Conservation (phyloP, 2,113 vertebrate species). For the Speoplatyrhinus poulsoni region DNA sequence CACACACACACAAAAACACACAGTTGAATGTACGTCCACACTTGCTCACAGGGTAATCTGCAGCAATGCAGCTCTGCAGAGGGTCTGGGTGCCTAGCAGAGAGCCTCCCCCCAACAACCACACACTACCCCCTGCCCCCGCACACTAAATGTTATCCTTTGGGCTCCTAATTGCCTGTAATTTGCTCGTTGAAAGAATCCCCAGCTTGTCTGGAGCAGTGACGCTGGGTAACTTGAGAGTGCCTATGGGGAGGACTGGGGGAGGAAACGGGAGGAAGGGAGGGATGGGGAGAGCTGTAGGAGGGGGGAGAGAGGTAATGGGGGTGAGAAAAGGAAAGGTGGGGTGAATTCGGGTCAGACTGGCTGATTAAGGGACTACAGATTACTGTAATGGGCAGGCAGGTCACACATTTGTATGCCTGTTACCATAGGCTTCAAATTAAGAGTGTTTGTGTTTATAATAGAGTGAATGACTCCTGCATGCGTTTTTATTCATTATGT, state of each 20-base stretch:
- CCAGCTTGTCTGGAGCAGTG: constrained; percentile 73
- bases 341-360: background rate
- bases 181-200: constrained; percentile 74
- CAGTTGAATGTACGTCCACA: background rate
- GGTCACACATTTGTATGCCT: no score
- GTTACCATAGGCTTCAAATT: no score
- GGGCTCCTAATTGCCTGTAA: constrained; percentile 77
- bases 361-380: constrained; percentile 39
- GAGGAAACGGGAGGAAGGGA: constrained; percentile 41
- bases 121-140: constrained; percentile 55
- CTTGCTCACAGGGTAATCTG: background rate
- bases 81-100: constrained; percentile 73
- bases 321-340: constrained; percentile 43
- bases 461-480: no score
- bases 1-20: background rate
- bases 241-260: constrained; percentile 46
- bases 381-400: no score
- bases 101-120: constrained; percentile 49
- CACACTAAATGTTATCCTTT: constrained; percentile 79
- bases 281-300: constrained; percentile 43
- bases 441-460: no score
- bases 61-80: constrained; percentile 15
- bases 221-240: constrained; percentile 73
- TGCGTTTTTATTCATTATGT: no score
- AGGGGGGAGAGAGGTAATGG: constrained; percentile 43